phyloP scores from a whole-genome alignment of 2,888 invertebrate genomes.

The Drosophila maculinotata region DNA sequence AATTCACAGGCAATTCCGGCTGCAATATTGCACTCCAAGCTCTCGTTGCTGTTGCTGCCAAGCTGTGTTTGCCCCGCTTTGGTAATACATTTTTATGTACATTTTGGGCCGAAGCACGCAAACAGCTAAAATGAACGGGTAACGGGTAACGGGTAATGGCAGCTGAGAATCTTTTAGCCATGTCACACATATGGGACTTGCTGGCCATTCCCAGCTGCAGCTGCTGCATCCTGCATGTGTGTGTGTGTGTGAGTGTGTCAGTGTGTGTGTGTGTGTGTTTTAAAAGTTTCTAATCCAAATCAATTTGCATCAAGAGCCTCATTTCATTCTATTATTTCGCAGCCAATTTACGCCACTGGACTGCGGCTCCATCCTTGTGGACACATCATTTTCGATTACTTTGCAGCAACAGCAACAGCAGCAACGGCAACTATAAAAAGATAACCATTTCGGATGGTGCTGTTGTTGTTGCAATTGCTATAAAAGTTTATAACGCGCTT shows the following conservation, averaged over 20 bases:
- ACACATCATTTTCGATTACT: constrained; percentile 82
- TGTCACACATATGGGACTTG: constrained; percentile 43
- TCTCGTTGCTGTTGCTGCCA: constrained; percentile 18
- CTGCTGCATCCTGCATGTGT: not conserved
- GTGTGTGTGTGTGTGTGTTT: constrained; percentile 14
- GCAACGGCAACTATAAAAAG: constrained; percentile 52
- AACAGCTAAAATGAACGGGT: constrained; percentile 29
- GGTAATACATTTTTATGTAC: constrained; percentile 68
- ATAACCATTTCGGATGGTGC: constrained; percentile 42
- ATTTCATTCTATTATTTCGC: constrained; percentile 83
- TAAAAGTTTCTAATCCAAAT: constrained; percentile 83
- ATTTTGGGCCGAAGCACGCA: constrained; percentile 48
- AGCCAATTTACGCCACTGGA: constrained; percentile 75
- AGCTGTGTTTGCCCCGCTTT: constrained; percentile 10
- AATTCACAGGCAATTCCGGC: not conserved
- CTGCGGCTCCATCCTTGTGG: constrained; percentile 60
- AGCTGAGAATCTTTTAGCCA: constrained; percentile 35
- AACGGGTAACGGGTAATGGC: constrained; percentile 34
- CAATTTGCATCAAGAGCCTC: constrained; percentile 84
- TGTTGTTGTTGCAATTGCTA: constrained; percentile 66
- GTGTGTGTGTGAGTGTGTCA: not conserved
- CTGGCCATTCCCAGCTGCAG: constrained; percentile 11
- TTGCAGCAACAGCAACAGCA: constrained; percentile 14
- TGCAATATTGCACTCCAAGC: constrained; percentile 22
- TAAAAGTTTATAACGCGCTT: constrained; percentile 83